Percentiles rank a stretch among this genome's conserved stretches.
Conservation (phyloP, 2,113 vertebrate genomes). For the Ia io region DNA sequence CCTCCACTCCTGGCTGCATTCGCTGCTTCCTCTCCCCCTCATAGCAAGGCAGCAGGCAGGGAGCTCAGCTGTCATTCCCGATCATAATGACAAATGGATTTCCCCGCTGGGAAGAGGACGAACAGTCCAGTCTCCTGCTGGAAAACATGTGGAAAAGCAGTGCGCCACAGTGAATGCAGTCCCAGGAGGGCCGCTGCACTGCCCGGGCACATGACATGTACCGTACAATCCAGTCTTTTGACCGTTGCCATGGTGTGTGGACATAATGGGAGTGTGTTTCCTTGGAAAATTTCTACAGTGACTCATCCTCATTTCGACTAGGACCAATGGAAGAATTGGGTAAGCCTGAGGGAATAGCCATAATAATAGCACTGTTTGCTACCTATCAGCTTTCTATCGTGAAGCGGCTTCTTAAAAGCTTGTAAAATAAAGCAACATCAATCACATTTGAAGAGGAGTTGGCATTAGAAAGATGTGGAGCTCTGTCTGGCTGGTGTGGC, state of each 20-base stretch:
- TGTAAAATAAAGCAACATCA: background rate
- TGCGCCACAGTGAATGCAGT: background rate
- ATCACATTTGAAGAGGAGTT: background rate
- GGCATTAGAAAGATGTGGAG: background rate
- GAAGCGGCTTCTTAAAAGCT: background rate
- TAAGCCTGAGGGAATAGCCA: background rate
- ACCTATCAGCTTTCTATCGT: background rate
- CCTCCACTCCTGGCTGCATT: background rate
- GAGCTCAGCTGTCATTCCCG: background rate
- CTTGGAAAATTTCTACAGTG: slow-evolving; percentile 46
- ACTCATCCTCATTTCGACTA: slow-evolving; percentile 1
- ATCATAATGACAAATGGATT: background rate
- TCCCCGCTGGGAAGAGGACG: background rate
- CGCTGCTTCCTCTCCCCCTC: background rate
- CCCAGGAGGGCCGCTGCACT: background rate
- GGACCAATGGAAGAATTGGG: background rate
- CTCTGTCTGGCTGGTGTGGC: background rate
- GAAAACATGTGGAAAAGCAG: background rate
- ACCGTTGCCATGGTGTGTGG: background rate
- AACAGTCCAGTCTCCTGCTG: background rate
- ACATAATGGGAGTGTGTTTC: slow-evolving; percentile 11
- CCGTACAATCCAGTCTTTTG: background rate
- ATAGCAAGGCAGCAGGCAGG: background rate
- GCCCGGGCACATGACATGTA: background rate
- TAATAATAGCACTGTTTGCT: background rate